A percentile compares a stretch with the other conserved stretches of the same genome.
These are phyloP conservation scores for Semaprochilodus insignis DNA, from an alignment of 2,797 vertebrate genomes.

Conservation along the genomic window DNA sequence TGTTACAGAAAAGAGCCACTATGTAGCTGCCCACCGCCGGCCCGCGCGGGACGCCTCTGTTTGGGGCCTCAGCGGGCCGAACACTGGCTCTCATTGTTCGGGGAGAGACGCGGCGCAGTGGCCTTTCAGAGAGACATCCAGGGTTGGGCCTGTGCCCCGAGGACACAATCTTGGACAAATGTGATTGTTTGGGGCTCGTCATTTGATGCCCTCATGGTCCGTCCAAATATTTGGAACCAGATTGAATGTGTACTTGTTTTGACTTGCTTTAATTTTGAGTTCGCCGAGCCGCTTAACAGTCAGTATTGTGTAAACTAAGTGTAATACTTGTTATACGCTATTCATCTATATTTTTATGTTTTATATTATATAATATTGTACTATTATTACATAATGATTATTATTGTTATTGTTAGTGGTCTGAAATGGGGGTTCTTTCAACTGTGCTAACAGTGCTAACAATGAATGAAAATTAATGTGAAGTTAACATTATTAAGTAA, in stretches of 20 bases:
- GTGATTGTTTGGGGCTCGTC: constrained; percentile 49
- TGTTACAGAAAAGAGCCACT: constrained; percentile 72
- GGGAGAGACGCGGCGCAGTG: constrained; percentile 62
- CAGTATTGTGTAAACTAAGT: not conserved
- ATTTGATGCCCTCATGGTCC: constrained; percentile 28
- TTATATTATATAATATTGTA: too few species aligned
- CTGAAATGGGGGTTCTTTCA: too few species aligned
- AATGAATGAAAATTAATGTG: too few species aligned
- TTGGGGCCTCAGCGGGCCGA: constrained; percentile 48
- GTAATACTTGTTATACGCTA: too few species aligned
- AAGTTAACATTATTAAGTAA: too few species aligned
- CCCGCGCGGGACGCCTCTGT: constrained; percentile 11
- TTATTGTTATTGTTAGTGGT: too few species aligned
- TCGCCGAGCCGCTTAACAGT: not conserved
- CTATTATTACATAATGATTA: too few species aligned
- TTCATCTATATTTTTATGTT: too few species aligned
- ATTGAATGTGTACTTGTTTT: not conserved
- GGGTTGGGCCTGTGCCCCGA: constrained; percentile 28
- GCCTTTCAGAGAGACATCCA: constrained; percentile 61
- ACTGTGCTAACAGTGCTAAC: too few species aligned
- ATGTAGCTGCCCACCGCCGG: constrained; percentile 58
- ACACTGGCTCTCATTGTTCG: constrained; percentile 76
- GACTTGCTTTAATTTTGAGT: not conserved
- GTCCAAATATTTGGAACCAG: constrained; percentile 22
- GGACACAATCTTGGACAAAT: constrained; percentile 52